Evolutionary conservation across 2,797 vertebrate species (phyloP).

Genomic region (Enteromius mattozi): DNA sequence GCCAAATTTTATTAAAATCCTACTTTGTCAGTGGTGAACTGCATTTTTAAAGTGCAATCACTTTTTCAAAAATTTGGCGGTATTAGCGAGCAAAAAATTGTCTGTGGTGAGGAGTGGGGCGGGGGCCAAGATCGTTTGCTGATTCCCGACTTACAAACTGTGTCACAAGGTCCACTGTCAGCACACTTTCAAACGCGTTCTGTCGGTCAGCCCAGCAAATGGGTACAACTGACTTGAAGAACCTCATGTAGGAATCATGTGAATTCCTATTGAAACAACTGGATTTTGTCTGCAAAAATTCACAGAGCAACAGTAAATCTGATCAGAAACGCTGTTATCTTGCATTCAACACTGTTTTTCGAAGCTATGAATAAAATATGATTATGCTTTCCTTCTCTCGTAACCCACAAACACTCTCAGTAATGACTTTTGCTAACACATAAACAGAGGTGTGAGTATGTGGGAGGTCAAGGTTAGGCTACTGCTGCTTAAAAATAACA

Average conservation of each 20-base stretch:
- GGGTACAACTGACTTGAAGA: neutral
- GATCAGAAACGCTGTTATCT: neutral
- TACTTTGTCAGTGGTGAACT: neutral
- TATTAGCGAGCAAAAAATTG: neutral
- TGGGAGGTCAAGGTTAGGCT: slow-evolving; percentile 67
- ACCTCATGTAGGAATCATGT: neutral
- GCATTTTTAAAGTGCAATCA: neutral
- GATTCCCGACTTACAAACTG: neutral
- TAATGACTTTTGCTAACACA: slow-evolving; percentile 49
- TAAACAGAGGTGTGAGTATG: slow-evolving; percentile 43
- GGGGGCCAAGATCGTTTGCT: neutral
- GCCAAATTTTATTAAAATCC: neutral
- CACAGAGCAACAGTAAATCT: neutral
- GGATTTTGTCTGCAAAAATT: neutral
- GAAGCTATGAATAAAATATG: slow-evolving; percentile 41
- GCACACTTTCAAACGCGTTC: neutral
- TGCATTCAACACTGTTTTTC: neutral
- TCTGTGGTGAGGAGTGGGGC: neutral
- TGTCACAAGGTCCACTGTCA: neutral
- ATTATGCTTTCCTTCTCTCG: slow-evolving; percentile 11
- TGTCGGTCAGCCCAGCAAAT: neutral
- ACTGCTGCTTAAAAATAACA: slow-evolving; percentile 75
- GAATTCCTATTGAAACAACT: neutral
- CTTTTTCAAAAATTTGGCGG: no score
- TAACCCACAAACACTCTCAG: slow-evolving; percentile 36